Evolutionary conservation across 2,797 vertebrate genomes (phyloP).

Genomic region (Chaetodon trifasciatus): DNA sequence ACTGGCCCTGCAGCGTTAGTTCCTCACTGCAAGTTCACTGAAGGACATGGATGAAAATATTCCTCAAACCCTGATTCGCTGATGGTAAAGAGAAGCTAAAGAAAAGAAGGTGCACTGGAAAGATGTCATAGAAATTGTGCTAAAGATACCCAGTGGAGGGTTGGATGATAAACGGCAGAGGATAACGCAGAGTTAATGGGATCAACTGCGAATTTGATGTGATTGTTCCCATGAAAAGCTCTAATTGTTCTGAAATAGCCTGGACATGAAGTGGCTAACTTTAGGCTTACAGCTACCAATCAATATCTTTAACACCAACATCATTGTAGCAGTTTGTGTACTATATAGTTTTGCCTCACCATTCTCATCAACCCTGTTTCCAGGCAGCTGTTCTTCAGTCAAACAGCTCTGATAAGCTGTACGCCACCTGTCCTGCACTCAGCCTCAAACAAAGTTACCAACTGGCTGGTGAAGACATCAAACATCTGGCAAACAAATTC

Average conservation of each 20-base stretch:
- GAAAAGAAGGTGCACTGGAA: not conserved
- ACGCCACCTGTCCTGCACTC: too few relatives aligned
- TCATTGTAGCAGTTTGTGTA: not conserved
- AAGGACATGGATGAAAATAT: not conserved
- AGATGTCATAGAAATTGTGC: not conserved
- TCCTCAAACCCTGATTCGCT: not conserved
- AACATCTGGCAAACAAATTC: not conserved
- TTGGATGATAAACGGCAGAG: not conserved
- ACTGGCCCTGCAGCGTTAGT: not conserved
- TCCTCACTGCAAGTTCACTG: not conserved
- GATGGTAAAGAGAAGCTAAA: not conserved
- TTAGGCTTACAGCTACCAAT: not conserved
- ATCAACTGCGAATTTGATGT: not conserved
- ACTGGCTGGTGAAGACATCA: not conserved
- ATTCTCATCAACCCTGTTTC: not conserved
- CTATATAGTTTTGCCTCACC: not conserved
- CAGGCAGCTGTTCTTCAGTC: not conserved
- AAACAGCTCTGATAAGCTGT: not conserved
- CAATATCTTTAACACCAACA: not conserved
- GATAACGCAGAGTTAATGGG: too few relatives aligned
- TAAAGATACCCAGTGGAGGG: not conserved
- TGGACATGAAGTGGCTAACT: not conserved
- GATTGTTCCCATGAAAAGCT: not conserved
- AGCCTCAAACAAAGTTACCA: not conserved
- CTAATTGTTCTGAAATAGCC: not conserved